A percentile compares a stretch with the other conserved stretches of the same genome.
Conservation (phyloP, 2,113 vertebrate genomes). For the Zosterops pallidus region DNA sequence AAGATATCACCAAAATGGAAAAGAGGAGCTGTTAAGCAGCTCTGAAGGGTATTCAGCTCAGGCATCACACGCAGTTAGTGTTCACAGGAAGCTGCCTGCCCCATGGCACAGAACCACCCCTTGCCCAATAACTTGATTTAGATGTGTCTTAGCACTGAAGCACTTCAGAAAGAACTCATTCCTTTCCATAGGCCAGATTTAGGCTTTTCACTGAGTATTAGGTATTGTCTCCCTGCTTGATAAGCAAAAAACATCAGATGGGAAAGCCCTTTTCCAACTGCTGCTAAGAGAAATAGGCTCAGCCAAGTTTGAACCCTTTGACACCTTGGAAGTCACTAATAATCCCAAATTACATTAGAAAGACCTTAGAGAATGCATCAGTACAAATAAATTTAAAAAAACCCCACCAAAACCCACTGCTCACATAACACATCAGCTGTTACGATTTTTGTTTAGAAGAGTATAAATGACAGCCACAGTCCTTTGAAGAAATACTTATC, state of each 20-base stretch:
- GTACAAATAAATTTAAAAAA: no score
- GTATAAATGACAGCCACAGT: not conserved
- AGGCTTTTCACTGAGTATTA: not conserved
- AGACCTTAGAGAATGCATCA: not conserved
- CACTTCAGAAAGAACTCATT: not conserved
- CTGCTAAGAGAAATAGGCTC: not conserved
- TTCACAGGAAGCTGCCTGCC: not conserved
- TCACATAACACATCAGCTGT: not conserved
- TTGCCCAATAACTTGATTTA: not conserved
- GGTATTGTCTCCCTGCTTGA: not conserved
- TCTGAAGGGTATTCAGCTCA: conserved; percentile 48
- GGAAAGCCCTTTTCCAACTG: not conserved
- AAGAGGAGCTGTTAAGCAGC: conserved; percentile 67
- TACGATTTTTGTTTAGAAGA: not conserved
- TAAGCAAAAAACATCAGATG: not conserved
- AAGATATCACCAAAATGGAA: conserved; percentile 72
- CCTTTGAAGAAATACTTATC: not conserved
- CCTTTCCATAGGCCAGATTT: not conserved
- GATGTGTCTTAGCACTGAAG: not conserved
- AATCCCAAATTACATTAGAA: not conserved
- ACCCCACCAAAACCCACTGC: not conserved
- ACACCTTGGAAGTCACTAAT: not conserved
- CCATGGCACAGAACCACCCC: not conserved
- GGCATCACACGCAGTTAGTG: not conserved
- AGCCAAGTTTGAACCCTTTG: not conserved